Base-by-base conservation (phyloP, 2,797 vertebrate genomes). In the Emys orbicularis region DNA sequence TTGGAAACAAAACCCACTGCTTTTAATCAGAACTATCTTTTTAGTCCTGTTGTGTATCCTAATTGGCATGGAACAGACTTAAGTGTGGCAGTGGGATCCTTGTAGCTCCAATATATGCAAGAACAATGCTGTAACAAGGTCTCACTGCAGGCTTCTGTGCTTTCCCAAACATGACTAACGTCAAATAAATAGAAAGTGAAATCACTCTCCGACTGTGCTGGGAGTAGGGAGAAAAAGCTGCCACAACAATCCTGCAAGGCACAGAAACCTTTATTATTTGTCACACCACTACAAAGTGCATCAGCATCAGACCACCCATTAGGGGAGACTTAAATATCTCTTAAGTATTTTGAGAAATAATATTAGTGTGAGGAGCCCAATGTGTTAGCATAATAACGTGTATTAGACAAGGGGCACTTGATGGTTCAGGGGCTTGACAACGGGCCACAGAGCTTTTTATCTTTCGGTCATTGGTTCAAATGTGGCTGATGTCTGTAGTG, bases 301-400 rank as follows among this genome's bases (percentile, higher is more conserved):
- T 5, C 0, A 0, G 27, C 41, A 57, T 81, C 16, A 56, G 81
- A 79, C 23, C 12, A 82, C 0, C 0, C 9, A 53, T 47, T 29
- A 12, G 8, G 23, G 57, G 10, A 76, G 76, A 80, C 57, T 79
- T 80, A 18, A 18, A 7, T 88, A 41, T 84, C 76, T 77, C 21
- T 47, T 61, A 1, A 16, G 29, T 29, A 19, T 83, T 77, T 85
- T n/a, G 29, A 31, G 37, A 82, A 41, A 68, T 0, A 0, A 23
- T 68, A 68, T 9, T 29, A 47, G 15, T 76, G 29, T 13, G 44
- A 76, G 27, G 11, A 21, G 59, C 8, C 11, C 19, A n/a, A 44
- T 2, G 10, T 8, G 1, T 82, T 72, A 54, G 21, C n/a, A 10
- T n/a, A 49, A 84, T 61, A 84, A 85, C 49, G 0, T n/a, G n/a